Conservation (phyloP, 2,113 vertebrate species). For the Hucho hucho region DNA sequence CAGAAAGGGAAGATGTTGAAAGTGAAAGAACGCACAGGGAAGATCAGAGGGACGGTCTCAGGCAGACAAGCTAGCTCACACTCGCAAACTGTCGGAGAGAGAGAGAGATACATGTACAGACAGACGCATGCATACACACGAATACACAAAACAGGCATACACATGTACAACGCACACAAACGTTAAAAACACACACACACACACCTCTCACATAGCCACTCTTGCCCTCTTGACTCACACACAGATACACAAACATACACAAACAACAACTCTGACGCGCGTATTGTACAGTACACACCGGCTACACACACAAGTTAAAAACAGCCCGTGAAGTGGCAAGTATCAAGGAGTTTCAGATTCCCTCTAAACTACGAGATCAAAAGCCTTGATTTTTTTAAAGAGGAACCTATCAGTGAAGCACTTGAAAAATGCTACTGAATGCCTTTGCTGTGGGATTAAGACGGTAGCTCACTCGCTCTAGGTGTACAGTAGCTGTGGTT, state of each 20-base stretch:
- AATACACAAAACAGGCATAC: background rate
- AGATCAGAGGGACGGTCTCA: slow-evolving; percentile 85
- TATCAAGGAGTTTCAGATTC: background rate
- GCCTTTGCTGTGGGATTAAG: too few relatives aligned
- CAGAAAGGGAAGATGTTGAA: slow-evolving; percentile 99
- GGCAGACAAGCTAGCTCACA: slow-evolving; percentile 65
- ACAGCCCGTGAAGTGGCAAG: background rate
- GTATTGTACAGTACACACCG: too few relatives aligned
- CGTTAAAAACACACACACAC: too few relatives aligned
- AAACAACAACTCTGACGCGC: too few relatives aligned
- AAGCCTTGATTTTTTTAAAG: background rate
- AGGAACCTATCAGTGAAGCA: background rate
- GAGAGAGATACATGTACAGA: background rate
- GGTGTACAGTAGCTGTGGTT: background rate
- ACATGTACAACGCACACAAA: background rate
- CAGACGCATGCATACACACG: background rate
- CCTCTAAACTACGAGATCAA: background rate
- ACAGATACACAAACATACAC: too few relatives aligned
- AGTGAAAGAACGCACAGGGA: slow-evolving; percentile 85
- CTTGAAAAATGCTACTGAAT: slow-evolving; percentile 4
- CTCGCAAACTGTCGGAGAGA: background rate
- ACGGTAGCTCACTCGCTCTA: too few relatives aligned
- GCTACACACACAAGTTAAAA: background rate
- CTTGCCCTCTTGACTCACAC: too few relatives aligned
- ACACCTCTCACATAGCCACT: too few relatives aligned